These are phyloP conservation scores for Zelleria hepariella DNA, from an alignment of 2,888 invertebrate genomes.

Conservation along the genomic window DNA sequence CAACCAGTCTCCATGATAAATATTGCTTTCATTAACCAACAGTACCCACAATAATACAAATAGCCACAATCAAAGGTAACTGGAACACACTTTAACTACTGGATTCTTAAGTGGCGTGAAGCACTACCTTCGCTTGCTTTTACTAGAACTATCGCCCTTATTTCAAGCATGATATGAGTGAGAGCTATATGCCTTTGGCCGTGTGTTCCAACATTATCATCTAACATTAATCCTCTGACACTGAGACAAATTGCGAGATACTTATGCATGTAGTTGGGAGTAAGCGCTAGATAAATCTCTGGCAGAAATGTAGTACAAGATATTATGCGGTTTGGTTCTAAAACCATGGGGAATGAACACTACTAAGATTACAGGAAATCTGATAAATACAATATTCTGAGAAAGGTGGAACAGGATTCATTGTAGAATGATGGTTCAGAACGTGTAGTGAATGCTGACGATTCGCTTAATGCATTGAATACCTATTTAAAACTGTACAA, in stretches of 20 bases:
- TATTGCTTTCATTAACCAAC: neutral
- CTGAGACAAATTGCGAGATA: neutral
- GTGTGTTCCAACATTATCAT: neutral
- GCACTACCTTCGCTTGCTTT: neutral
- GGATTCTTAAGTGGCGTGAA: neutral
- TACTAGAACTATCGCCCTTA: neutral
- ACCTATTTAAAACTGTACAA: too few relatives aligned
- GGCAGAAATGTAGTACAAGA: neutral
- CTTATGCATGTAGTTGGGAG: neutral
- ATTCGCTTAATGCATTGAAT: too few relatives aligned
- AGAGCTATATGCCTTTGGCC: neutral
- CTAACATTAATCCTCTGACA: constrained; percentile 2
- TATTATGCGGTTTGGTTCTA: neutral
- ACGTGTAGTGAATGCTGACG: too few relatives aligned
- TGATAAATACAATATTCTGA: too few relatives aligned
- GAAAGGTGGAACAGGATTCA: too few relatives aligned
- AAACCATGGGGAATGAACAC: neutral
- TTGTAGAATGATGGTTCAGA: too few relatives aligned
- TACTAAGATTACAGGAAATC: too few relatives aligned
- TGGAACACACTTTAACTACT: neutral
- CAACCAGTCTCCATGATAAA: neutral
- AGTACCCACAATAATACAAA: neutral
- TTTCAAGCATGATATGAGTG: neutral
- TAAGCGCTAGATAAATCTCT: neutral
- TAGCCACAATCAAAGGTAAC: neutral